Percentiles rank a stretch among this genome's conserved stretches.
phyloP scores from a whole-genome alignment of 1,140 invertebrate species.

The Odontomachus brunneus region DNA sequence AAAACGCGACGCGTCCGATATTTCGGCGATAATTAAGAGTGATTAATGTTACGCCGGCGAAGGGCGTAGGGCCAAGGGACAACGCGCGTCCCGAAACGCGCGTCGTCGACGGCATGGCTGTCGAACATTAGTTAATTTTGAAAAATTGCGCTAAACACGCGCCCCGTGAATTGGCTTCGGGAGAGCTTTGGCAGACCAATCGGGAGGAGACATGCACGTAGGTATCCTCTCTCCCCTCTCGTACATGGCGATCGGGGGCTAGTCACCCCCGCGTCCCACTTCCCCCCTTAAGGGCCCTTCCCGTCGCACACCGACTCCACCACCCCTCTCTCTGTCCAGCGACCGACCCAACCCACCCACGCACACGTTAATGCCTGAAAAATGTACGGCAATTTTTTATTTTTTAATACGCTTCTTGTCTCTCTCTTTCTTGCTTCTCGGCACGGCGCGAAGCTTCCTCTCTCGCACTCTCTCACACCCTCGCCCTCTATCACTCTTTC shows the following conservation, averaged over 20 bases:
- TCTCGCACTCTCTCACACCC: slow-evolving; percentile 11
- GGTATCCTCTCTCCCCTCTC: slow-evolving; percentile 63
- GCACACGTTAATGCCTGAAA: slow-evolving; percentile 85
- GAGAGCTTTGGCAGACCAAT: slow-evolving; percentile 78
- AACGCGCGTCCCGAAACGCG: slow-evolving; percentile 49
- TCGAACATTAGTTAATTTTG: slow-evolving; percentile 83
- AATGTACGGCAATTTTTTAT: slow-evolving; percentile 86
- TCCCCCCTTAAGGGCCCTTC: slow-evolving; percentile 69
- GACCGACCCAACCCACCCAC: slow-evolving; percentile 74
- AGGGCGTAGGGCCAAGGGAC: slow-evolving; percentile 4
- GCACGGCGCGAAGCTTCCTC: slow-evolving; percentile 4
- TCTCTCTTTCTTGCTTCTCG: slow-evolving; percentile 53
- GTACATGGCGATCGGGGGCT: slow-evolving; percentile 69
- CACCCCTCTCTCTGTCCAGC: slow-evolving; percentile 64
- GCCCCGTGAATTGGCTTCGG: slow-evolving; percentile 77
- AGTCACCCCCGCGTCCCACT: slow-evolving; percentile 63
- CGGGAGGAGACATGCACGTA: slow-evolving; percentile 77
- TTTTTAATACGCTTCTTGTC: slow-evolving; percentile 84
- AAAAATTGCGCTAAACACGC: slow-evolving; percentile 78
- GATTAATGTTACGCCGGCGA: slow-evolving; percentile 68
- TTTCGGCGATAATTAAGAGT: slow-evolving; percentile 72
- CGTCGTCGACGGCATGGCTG: slow-evolving; percentile 63
- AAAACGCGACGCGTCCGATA: slow-evolving; percentile 19
- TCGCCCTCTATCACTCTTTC: not conserved
- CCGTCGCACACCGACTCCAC: slow-evolving; percentile 33